These are phyloP conservation scores for Clarias fuscus DNA, from an alignment of 2,797 vertebrate genomes.

Conservation along the genomic window DNA sequence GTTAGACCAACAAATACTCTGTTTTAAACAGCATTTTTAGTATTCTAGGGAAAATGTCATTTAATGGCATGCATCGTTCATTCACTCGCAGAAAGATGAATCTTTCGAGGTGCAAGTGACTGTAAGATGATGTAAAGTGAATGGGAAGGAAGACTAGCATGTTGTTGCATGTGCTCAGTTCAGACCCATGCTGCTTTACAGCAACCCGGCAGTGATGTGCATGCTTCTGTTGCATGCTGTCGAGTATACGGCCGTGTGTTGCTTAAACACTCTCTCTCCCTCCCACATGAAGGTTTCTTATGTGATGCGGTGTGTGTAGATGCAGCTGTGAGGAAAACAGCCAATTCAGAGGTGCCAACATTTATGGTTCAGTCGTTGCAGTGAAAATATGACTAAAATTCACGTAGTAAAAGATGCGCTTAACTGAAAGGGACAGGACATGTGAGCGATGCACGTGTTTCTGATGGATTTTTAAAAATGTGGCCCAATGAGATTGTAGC, in stretches of 20 bases:
- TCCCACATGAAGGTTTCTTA: slow-evolving; percentile 66
- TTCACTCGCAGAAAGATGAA: neutral
- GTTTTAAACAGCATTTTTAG: slow-evolving; percentile 19
- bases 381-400: neutral
- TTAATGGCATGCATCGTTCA: neutral
- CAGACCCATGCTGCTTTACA: slow-evolving; percentile 44
- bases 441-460: neutral
- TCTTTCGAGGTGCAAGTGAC: slow-evolving; percentile 21
- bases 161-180: slow-evolving; percentile 40
- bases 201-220: neutral
- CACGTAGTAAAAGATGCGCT: neutral
- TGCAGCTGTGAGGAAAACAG: slow-evolving; percentile 29
- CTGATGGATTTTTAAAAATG: neutral
- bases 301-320: slow-evolving; percentile 72
- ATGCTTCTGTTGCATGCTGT: slow-evolving; percentile 55
- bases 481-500: neutral
- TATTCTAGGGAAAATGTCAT: neutral
- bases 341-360: neutral
- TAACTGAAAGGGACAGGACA: neutral
- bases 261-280: slow-evolving; percentile 56
- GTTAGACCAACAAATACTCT: neutral
- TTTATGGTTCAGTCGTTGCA: neutral
- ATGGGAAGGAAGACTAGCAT: slow-evolving; percentile 49
- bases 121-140: slow-evolving; percentile 24
- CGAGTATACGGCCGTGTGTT: neutral